Evolutionary conservation across 2,888 invertebrate species (phyloP).

Genomic region (Villa cingulata): DNA sequence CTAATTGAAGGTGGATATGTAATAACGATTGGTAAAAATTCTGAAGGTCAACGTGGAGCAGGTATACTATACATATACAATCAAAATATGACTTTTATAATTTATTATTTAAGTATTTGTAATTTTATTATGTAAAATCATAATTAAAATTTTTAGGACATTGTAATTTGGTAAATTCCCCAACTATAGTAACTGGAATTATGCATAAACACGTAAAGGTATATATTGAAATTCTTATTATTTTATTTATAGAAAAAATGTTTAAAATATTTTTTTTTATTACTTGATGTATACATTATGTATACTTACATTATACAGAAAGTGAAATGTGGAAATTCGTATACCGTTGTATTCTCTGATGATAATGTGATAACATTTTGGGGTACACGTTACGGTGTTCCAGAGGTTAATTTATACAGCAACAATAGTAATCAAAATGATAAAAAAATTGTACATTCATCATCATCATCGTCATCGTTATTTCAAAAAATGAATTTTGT

Average conservation of each 20-base stretch:
- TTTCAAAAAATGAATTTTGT: too few relatives aligned
- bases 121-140: too few relatives aligned
- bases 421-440: constrained; percentile 5
- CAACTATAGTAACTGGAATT: constrained; percentile 28
- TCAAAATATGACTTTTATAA: neutral
- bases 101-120: neutral
- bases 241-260: neutral
- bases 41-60: constrained; percentile 47
- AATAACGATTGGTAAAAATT: constrained; percentile 50
- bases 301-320: constrained; percentile 42
- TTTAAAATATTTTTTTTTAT: too few relatives aligned
- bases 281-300: too few relatives aligned
- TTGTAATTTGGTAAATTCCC: constrained; percentile 22
- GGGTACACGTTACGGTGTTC: constrained; percentile 43
- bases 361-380: constrained; percentile 56
- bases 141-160: constrained; percentile 19
- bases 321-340: constrained; percentile 49
- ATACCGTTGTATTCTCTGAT: constrained; percentile 48
- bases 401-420: constrained; percentile 17
- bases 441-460: too few relatives aligned
- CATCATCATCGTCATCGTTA: too few relatives aligned
- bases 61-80: constrained; percentile 7
- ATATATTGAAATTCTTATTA: neutral
- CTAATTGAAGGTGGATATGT: constrained; percentile 49
- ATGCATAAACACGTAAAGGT: constrained; percentile 30